Percentiles rank a stretch among this genome's conserved stretches.
phyloP scores from a whole-genome alignment of 2,888 invertebrate species.

The Zelleria hepariella region DNA sequence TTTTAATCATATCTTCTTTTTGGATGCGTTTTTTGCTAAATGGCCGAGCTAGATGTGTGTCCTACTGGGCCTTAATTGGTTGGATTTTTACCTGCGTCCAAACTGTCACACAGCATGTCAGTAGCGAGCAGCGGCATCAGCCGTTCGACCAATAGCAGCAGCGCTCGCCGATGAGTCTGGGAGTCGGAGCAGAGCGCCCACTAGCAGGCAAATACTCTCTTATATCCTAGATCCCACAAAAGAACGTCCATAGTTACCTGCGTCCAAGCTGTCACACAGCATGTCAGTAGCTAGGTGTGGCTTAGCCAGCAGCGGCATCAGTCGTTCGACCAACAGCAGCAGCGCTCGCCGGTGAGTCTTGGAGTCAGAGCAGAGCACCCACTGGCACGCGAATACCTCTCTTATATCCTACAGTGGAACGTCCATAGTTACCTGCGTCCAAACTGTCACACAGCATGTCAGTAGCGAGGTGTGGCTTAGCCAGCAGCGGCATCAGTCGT shows the following conservation, averaged over 20 bases:
- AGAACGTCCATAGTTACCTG: conserved; percentile 75
- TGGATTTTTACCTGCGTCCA: neutral
- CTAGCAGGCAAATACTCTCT: conserved; percentile 76
- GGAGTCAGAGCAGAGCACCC: conserved; percentile 75
- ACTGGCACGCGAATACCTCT: conserved; percentile 82
- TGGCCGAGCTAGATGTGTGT: too few relatives aligned
- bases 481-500: conserved; percentile 83
- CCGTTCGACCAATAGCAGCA: conserved; percentile 85
- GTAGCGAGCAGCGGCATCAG: conserved; percentile 87
- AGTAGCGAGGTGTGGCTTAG: conserved; percentile 85
- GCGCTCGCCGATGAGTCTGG: conserved; percentile 80
- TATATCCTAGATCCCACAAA: too few relatives aligned
- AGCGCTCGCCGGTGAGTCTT: conserved; percentile 82
- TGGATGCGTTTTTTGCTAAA: too few relatives aligned
- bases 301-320: conserved; percentile 84
- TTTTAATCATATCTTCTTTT: too few relatives aligned
- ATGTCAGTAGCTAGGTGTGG: conserved; percentile 92
- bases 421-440: conserved; percentile 78
- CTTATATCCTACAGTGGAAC: too few relatives aligned
- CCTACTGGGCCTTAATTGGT: neutral
- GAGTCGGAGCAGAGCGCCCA: conserved; percentile 77
- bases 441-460: conserved; percentile 94
- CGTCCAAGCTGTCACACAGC: conserved; percentile 89
- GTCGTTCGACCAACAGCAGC: conserved; percentile 84
- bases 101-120: conserved; percentile 83